Percentiles rank a stretch among this genome's conserved stretches.
Evolutionary conservation across 1,140 invertebrate genomes (phyloP).

Genomic region (Drosophila fuyamai): DNA sequence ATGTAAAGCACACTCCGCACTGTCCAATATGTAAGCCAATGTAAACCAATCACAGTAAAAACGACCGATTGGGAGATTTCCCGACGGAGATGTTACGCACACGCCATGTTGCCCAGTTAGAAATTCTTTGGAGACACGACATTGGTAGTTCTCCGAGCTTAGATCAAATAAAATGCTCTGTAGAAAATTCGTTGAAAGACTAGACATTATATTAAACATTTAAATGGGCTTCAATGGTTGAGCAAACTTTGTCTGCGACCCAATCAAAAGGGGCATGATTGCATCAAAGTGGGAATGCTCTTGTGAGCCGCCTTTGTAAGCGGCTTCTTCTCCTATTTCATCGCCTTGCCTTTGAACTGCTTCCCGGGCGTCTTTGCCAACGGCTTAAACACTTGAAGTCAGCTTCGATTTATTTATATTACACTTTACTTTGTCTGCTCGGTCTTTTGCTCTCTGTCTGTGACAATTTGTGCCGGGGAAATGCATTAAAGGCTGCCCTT

Average conservation of each 20-base stretch:
- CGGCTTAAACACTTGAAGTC: conserved; percentile 78
- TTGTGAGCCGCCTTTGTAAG: conserved; percentile 55
- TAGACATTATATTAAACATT: conserved; percentile 20
- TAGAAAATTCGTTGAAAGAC: not conserved
- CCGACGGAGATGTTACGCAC: conserved; percentile 1
- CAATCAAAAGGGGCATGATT: conserved; percentile 27
- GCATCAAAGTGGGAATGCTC: conserved; percentile 33
- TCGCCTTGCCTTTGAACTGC: conserved; percentile 31
- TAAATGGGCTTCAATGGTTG: conserved; percentile 25
- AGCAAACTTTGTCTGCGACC: conserved; percentile 30
- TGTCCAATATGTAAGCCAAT: too few species aligned
- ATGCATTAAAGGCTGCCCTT: conserved; percentile 25
- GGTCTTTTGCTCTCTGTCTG: conserved; percentile 48
- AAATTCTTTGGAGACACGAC: not conserved
- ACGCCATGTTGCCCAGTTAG: not conserved
- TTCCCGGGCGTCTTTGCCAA: conserved; percentile 57
- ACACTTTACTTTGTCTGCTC: conserved; percentile 68
- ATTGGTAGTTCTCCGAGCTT: not conserved
- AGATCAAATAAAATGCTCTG: not conserved
- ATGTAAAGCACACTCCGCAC: too few species aligned
- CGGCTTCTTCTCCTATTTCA: conserved; percentile 62
- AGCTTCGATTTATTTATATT: conserved; percentile 82
- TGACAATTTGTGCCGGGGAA: conserved; percentile 67
- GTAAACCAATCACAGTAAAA: not conserved
- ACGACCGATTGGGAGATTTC: not conserved